phyloP scores from a whole-genome alignment of 2,888 invertebrate species.

The Morpho deidamia region DNA sequence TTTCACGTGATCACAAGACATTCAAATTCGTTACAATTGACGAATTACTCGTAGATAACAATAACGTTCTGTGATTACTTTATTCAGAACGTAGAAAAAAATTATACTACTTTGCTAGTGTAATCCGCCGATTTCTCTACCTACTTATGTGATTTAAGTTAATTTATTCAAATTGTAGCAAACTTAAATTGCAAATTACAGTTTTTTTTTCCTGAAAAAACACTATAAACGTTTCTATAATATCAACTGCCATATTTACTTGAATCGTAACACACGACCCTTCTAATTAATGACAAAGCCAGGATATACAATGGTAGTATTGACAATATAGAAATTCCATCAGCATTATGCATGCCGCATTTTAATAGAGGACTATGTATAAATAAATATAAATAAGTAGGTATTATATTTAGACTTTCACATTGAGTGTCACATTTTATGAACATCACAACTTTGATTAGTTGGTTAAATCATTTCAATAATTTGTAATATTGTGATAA shows the following conservation, averaged over 20 bases:
- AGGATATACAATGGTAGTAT: conserved; percentile 5
- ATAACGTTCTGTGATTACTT: no score
- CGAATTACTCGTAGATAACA: no score
- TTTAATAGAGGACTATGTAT: conserved; percentile 18
- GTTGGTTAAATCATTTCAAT: no score
- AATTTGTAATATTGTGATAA: no score
- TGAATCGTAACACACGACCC: background rate
- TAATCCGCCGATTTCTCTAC: background rate
- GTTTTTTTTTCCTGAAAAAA: no score
- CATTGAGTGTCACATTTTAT: conserved; percentile 21
- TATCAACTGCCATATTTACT: no score
- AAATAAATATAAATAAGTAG: conserved; percentile 13
- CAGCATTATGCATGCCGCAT: conserved; percentile 41
- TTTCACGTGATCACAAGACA: no score
- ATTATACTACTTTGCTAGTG: background rate
- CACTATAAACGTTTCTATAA: no score
- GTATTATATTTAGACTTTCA: conserved; percentile 23
- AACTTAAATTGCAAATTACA: no score
- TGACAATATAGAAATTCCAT: conserved; percentile 29
- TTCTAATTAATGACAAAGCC: conserved; percentile 18
- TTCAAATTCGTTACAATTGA: no score
- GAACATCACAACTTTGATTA: background rate
- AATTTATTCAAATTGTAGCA: background rate
- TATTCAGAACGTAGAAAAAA: background rate
- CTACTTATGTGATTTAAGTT: background rate